Conservation (phyloP, 2,797 vertebrate genomes). For the Sebastes melanostomus region DNA sequence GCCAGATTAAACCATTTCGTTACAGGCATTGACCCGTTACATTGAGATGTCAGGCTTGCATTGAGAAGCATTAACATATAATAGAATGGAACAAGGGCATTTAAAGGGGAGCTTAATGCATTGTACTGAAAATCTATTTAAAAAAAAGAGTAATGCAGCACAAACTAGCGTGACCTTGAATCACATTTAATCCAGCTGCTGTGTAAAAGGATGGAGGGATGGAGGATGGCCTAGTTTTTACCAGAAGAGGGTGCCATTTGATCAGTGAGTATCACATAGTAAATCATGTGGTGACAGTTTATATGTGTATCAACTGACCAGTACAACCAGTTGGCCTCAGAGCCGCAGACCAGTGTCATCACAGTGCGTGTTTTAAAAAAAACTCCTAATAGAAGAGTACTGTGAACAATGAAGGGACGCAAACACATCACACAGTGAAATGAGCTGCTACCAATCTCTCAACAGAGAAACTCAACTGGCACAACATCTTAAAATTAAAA, state of each 20-base stretch:
- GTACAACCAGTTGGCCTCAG: neutral
- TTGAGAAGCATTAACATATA: conserved; percentile 49
- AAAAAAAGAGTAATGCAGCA: conserved; percentile 46
- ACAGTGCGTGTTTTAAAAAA: neutral
- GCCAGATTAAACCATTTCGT: conserved; percentile 51
- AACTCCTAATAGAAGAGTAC: neutral
- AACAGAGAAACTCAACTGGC: neutral
- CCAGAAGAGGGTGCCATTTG: conserved; percentile 76
- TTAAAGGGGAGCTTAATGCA: conserved; percentile 52
- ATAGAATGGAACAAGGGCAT: conserved; percentile 53
- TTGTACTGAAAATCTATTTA: conserved; percentile 44
- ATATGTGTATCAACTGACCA: neutral
- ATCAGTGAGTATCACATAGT: conserved; percentile 14
- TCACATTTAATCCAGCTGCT: conserved; percentile 37
- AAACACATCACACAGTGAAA: neutral
- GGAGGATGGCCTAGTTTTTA: neutral
- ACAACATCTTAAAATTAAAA: neutral
- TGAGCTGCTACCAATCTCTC: neutral
- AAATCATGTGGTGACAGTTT: neutral
- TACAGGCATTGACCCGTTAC: conserved; percentile 35
- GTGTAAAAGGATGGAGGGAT: neutral
- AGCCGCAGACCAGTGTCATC: neutral
- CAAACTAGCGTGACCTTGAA: conserved; percentile 63
- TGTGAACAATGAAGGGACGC: neutral
- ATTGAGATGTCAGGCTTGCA: conserved; percentile 28